Base-by-base conservation (phyloP, 1,140 invertebrate species). In the Aphelinus certus region DNA sequence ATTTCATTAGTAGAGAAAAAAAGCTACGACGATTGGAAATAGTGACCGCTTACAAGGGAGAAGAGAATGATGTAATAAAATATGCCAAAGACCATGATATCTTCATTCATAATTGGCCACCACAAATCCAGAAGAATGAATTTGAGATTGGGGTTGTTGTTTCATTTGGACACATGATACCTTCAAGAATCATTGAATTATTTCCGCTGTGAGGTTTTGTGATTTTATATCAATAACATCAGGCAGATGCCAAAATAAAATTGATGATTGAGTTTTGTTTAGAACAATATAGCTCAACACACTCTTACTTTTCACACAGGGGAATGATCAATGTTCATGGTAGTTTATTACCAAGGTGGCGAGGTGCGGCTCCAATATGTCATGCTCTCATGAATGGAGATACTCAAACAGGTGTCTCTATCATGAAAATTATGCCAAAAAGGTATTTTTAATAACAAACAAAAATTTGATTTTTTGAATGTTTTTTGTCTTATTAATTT, bases 311-410 rank as follows among this genome's bases (percentile, higher is more conserved):
- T 89, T 26, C 26, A 26, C 90, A 78, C 81, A 97, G 95, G 85
- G 97, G 97, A 10, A 95, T 97, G 88, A 87, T 97, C 56, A 97
- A 97, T 90, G 92, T 98, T 1, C 97, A 99, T 88, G 95, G 92
- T 7, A 97, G 96, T 87, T 83, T 99, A 51, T 84, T 99, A 78
- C 97, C 97, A 47, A 89, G 94, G 76, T 99, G 96, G 95, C 89
- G 97, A 85, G 97, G 97, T 51, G 95, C 97, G 60, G 92, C 95
- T 7, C 96, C 96, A 3, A 93, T 98, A 62, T 90, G 94, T 76
- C 91, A 96, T 87, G 90, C 95, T n/a, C 88, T 97, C 69, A 90
- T 95, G 71, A 92, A 94, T 88, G 95, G 95, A 47, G 97, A 99
- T 83, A 79, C 83, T 46, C 86, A 90, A 69, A 96, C 96, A 45